Conservation (phyloP, 2,888 invertebrate species). For the Cerastis rubricosa region DNA sequence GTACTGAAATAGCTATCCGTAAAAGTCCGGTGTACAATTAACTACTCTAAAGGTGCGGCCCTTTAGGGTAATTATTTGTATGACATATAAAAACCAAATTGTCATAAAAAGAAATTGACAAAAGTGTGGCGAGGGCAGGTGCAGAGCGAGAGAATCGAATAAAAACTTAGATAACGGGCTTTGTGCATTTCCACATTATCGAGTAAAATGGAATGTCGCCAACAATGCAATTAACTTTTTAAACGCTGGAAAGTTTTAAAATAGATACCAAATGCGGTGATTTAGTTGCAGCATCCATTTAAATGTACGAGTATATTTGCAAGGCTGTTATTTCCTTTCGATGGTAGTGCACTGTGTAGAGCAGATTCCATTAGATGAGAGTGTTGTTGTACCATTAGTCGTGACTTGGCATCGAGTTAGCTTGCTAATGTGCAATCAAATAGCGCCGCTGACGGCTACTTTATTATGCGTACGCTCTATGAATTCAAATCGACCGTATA, state of each 20-base stretch:
- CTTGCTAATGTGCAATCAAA: conserved; percentile 87
- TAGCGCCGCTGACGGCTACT: conserved; percentile 81
- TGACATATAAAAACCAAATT: conserved; percentile 17
- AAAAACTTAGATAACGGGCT: conserved; percentile 69
- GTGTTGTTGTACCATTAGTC: conserved; percentile 82
- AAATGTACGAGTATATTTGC: conserved; percentile 54
- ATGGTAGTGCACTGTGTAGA: conserved; percentile 61
- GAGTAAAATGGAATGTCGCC: conserved; percentile 71
- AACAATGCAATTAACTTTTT: conserved; percentile 75
- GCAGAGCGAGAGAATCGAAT: conserved; percentile 66
- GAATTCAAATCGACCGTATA: conserved; percentile 84
- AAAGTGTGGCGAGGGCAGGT: conserved; percentile 63
- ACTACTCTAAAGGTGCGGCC: no score
- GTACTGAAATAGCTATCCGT: not conserved
- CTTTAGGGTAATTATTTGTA: not conserved
- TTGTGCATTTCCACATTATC: conserved; percentile 74
- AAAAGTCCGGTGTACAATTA: not conserved
- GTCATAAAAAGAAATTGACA: conserved; percentile 29
- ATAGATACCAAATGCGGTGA: conserved; percentile 59
- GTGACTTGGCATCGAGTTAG: conserved; percentile 88
- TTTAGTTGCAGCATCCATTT: conserved; percentile 57
- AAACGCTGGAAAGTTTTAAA: conserved; percentile 64
- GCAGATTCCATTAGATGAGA: conserved; percentile 71
- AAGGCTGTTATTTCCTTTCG: conserved; percentile 56
- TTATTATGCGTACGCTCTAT: conserved; percentile 87